Conservation (phyloP, 2,888 invertebrate genomes). For the Junonia oenone region DNA sequence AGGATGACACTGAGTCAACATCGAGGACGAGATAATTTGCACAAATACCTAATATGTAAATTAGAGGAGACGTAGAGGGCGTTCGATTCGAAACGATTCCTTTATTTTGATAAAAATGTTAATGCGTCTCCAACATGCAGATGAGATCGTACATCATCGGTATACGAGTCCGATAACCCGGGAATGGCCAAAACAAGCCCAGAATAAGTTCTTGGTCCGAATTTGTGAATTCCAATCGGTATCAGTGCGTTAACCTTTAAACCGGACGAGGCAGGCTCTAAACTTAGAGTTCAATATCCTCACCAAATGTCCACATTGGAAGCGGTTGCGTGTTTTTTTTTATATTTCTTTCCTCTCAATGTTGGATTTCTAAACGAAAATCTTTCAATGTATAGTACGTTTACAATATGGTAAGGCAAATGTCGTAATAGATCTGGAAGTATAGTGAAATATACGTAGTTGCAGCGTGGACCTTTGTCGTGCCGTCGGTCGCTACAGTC, state of each 20-base stretch:
- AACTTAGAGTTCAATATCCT: slow-evolving; percentile 70
- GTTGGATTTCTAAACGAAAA: slow-evolving; percentile 25
- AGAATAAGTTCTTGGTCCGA: slow-evolving; percentile 55
- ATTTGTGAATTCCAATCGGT: slow-evolving; percentile 63
- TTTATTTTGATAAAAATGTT: slow-evolving; percentile 29
- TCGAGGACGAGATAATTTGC: neutral
- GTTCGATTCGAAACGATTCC: slow-evolving; percentile 24
- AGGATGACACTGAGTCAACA: neutral
- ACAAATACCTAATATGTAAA: slow-evolving; percentile 22
- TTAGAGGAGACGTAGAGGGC: slow-evolving; percentile 24
- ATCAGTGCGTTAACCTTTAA: slow-evolving; percentile 71
- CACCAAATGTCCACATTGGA: slow-evolving; percentile 55
- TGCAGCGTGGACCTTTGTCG: slow-evolving; percentile 10
- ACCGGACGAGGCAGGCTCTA: slow-evolving; percentile 62
- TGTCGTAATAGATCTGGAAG: neutral
- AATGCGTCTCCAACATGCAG: slow-evolving; percentile 38
- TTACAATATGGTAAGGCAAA: neutral
- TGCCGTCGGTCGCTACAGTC: slow-evolving; percentile 28
- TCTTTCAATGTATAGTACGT: neutral
- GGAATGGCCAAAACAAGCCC: slow-evolving; percentile 59
- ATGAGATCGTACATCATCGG: slow-evolving; percentile 53
- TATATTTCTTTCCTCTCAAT: slow-evolving; percentile 26
- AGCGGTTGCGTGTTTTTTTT: slow-evolving; percentile 40
- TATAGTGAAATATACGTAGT: neutral
- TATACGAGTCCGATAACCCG: slow-evolving; percentile 63